Base-by-base conservation (phyloP, 37 sponge, comb jelly and placozoan genomes). In the Halisarca cf. caerulea region DNA sequence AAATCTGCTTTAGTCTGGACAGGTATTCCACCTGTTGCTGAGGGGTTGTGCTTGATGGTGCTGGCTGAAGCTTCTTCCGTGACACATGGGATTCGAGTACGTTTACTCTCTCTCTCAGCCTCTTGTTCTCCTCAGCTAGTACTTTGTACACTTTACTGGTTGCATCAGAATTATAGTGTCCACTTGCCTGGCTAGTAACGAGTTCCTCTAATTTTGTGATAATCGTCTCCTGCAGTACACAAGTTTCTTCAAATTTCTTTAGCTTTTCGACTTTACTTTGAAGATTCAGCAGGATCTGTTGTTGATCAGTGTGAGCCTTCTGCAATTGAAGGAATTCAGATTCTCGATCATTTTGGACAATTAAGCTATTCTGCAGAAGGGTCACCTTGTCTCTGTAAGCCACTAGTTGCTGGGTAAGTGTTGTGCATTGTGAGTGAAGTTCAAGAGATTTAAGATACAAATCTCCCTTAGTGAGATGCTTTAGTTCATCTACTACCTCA, bases 221-320 rank as follows among this genome's bases (percentile, higher is more conserved):
- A 0, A 85, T 53, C 2, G 28, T 30, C 51, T 91, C 88, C 47
- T 88, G 88, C 35, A 87, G 41, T 28, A 33, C 57, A 23, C 82
- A 85, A 24, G 78, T 85, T 9, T 88, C 88, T 0, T 53, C 80
- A 41, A 82, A 91, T 51, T 82, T 84, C n/a, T 55, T 73, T 44
- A 84, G 81, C 78, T 82, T 91, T 14, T 87, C 78, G 0, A 82
- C 79, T 60, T 91, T 91, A 55, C 42, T 2, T 36, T 78, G 88
- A 0, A 88, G 80, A 3, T 85, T 53, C 15, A 66, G 43, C 23
- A 91, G 69, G 23, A 91, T 66, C 51, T 80, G 72, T 66, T 91
- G 92, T 47, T 91, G 92, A 17, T 58, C 79, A 5, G 45, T 79
- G 72, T 91, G 86, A 0, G 80, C 92, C 18, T 88, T 78, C 72